Conservation (phyloP, 2,797 vertebrate species). For the Rachycentron canadum region DNA sequence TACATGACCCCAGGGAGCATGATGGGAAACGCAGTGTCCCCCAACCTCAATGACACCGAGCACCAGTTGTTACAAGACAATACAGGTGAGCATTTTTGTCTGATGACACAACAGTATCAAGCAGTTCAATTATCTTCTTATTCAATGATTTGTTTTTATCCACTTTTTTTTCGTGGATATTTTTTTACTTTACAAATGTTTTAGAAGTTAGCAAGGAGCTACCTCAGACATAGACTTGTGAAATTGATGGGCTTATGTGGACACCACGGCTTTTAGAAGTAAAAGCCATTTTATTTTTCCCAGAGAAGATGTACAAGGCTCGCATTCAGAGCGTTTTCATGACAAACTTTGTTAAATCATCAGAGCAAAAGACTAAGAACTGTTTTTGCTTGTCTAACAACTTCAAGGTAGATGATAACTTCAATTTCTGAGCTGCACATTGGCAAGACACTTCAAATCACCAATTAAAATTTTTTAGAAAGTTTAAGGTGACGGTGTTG, state of each 20-base stretch:
- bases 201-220: not conserved
- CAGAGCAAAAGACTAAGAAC: not conserved
- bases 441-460: not conserved
- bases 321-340: not conserved
- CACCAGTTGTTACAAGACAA: conserved; percentile 99
- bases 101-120: not conserved
- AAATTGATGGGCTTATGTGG: not conserved
- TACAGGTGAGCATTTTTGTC: conserved; percentile 77
- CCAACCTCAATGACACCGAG: conserved; percentile 97
- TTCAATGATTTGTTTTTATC: not conserved
- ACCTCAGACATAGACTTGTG: not conserved
- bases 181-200: not conserved
- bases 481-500: not conserved
- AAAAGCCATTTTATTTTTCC: not conserved
- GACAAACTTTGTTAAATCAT: not conserved
- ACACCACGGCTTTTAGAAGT: not conserved
- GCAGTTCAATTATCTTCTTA: conserved; percentile 9
- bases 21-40: conserved; percentile 93
- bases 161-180: not conserved
- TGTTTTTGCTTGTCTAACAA: not conserved
- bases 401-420: not conserved
- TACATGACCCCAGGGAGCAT: conserved; percentile 99
- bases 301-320: not conserved
- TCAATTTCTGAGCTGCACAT: not conserved
- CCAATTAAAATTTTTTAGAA: not conserved